Evolutionary conservation across 2,797 vertebrate genomes (phyloP), one percentile per base, ranked within the genome.

Genomic region (Halcyon smyrnensis): DNA sequence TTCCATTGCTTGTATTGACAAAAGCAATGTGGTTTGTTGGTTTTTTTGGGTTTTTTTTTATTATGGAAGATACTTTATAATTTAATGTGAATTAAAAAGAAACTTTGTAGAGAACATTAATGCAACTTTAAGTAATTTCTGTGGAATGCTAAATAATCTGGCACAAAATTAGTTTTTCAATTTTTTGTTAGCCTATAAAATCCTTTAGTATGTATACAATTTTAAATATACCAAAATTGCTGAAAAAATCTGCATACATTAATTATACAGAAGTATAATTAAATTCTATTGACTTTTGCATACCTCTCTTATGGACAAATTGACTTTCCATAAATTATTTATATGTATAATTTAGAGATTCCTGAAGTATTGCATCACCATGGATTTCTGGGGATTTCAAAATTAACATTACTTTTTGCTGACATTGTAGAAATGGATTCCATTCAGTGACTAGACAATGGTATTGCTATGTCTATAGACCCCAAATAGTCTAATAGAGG

Each of bases 401-500:
- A 8, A 15, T 2, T 5, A 59, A 39, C 3, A 3, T 14, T 53
- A 18, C 2, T 5, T 78, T 86, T 89, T 43, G 6, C 12, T n/a
- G 14, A 18, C 6, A 20, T 28, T 36, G 2, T n/a, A 65, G 81
- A 65, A 76, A 57, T 23, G 1, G 2, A 21, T 54, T 62, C 11
- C 41, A 8, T 67, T 54, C 32, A 53, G 16, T 39, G 15, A 50
- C 17, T 37, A 50, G 39, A 13, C 20, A 30, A 62, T 1, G 1
- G 5, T 27, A 24, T 21, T 65, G 4, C 20, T n/a, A 1, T 10
- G 2, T 28, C n/a, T 91, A 8, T 19, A 82, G 28, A 25, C 6
- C 6, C 4, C 0, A 0, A 30, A 34, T 39, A 8, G 17, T 69
- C 11, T 23, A 57, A 32, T 2, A 1, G 18, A 39, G 32, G 37